Base-by-base conservation (phyloP, 2,797 vertebrate genomes). In the Chrosomus eos region DNA sequence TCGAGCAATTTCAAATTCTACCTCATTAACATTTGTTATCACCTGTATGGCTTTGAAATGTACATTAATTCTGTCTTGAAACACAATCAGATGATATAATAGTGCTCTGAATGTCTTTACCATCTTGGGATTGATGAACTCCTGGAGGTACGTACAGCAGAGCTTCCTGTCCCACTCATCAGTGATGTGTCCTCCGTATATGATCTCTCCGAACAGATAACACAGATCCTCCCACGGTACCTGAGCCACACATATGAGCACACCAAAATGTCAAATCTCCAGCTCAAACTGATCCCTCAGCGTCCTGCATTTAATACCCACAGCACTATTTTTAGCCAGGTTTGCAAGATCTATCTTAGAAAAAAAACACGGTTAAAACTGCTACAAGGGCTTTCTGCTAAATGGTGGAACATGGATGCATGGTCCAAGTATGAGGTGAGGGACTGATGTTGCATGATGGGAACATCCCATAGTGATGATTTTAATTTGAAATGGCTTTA, bases 131-230 rank as follows among this genome's bases (percentile, higher is more conserved):
- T 94, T 95, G 93, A 97, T 94, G 87, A 95, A 94, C 90, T 96
- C 94, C 78, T 96, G 94, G 82, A 97, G 92, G 82, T 96, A 96
- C 0, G 91, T 93, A n/a, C 73, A 93, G 88, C 95, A 97, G 26
- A 97, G 91, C 71, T 91, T 94, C 83, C 90, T 87, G 83, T 97
- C 95, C 96, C 96, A 96, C 88, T 91, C 90, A 72, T 95, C 91
- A 0, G 93, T 96, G 84, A 96, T 96, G 92, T 96, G 96, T 83
- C 95, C 96, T 53, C 96, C 89, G 6, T 95, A 95, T 93, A 95
- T 95, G 88, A 97, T 96, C 90, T 97, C 96, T 73, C 95, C 91
- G 71, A 97, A 95, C 72, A 97, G 94, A 86, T 95, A 96, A 80
- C 91, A 90, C 85, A 97, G 88, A 87, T 97, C 95, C 91, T 97